Conservation (phyloP, 2,888 invertebrate genomes). For the Lasioglossum lativentre region DNA sequence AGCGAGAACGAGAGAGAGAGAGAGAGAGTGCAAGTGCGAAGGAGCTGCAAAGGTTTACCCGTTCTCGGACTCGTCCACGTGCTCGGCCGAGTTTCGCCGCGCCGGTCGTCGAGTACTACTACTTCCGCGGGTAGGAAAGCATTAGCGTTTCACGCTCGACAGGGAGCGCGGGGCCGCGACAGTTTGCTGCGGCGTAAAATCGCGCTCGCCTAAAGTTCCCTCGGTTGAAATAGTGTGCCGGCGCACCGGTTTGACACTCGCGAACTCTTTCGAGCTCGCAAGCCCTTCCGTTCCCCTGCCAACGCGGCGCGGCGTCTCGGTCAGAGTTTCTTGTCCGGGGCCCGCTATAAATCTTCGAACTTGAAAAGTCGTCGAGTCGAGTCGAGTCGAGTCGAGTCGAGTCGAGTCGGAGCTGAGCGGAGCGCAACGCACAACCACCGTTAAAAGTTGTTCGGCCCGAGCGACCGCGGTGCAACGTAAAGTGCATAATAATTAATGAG, state of each 20-base stretch:
- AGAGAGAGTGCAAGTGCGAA: background rate
- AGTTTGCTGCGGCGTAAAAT: constrained; percentile 77
- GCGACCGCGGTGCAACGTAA: constrained; percentile 39
- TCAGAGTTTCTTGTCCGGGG: constrained; percentile 39
- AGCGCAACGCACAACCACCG: constrained; percentile 53
- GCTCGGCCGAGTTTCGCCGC: constrained; percentile 70
- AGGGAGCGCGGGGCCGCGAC: constrained; percentile 65
- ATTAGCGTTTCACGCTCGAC: constrained; percentile 77
- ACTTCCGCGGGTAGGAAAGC: constrained; percentile 78
- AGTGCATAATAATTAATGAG: constrained; percentile 62
- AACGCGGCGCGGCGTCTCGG: constrained; percentile 1
- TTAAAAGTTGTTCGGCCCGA: constrained; percentile 48
- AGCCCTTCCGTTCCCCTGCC: constrained; percentile 7
- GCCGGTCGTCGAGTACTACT: constrained; percentile 70
- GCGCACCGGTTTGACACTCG: constrained; percentile 42
- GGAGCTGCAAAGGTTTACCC: background rate
- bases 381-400: background rate
- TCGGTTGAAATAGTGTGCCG: constrained; percentile 70
- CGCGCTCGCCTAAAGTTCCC: constrained; percentile 75
- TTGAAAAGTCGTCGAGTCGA: constrained; percentile 68
- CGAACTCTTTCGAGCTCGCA: constrained; percentile 46
- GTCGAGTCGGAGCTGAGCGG: background rate
- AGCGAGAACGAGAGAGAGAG: too few relatives aligned
- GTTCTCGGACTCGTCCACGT: background rate
- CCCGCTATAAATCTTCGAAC: constrained; percentile 72